Base-by-base conservation (phyloP, 2,888 invertebrate genomes). In the Acronicta psi region DNA sequence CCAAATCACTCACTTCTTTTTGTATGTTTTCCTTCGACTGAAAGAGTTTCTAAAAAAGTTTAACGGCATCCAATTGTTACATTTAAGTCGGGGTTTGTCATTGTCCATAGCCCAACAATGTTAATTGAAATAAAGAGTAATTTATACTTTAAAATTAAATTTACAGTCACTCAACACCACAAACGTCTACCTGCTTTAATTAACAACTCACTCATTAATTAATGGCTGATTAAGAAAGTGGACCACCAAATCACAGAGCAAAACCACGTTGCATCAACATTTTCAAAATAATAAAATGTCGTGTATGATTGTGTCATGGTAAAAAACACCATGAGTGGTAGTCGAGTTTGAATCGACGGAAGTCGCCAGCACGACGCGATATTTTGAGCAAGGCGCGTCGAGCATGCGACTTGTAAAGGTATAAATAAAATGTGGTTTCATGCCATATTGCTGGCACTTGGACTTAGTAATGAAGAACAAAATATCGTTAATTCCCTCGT, bases 341-440 rank as follows among this genome's bases (percentile, higher is more conserved):
- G 80, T 76, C 74, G 72, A 67, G 77, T 78, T 72, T 88, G 87
- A 90, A 93, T 90, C 89, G 83, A 85, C 91, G 92, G 92, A 92
- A 92, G 92, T 92, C 84, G 88, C 83, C 88, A 77, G 83, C 84
- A 84, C 85, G 87, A 82, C 84, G 86, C 84, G 91, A 89, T 93
- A 92, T 92, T 93, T 93, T 88, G 87, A 92, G 91, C 87, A 81
- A 84, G 87, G 86, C 87, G 85, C 86, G 88, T 83, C 78, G 80
- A 65, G 84, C 77, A 88, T 86, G 86, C 80, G 78, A 80, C 83
- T 83, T 82, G 78, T 79, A 84, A 56, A 73, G 60, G 79, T 86
- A 84, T 83, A 83, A 82, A 86, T 84, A 86, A 73, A 79, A 63
- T 68, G 44, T 64, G 67, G 59, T 61, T 51, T 62, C 50, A 40